These are phyloP conservation scores for Chunga burmeisteri DNA, from an alignment of 2,113 vertebrate genomes.

Conservation along the genomic window DNA sequence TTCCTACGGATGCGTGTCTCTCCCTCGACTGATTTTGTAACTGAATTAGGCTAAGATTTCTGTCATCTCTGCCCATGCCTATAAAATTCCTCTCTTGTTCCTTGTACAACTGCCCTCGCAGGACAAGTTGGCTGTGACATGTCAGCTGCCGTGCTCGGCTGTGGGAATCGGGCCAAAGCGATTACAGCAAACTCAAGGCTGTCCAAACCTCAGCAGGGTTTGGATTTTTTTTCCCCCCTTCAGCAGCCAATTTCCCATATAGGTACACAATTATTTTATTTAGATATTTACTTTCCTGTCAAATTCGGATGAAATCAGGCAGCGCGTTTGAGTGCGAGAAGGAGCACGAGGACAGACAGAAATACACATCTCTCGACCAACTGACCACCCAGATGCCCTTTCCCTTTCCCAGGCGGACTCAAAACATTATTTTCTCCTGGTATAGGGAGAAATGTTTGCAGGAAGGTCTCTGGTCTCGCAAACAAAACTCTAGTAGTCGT, in stretches of 20 bases:
- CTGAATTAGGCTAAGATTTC: background rate
- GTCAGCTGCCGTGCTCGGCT: background rate
- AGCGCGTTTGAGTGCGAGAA: fast-evolving
- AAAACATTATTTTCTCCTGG: background rate
- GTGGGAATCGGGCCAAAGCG: background rate
- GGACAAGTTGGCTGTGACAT: background rate
- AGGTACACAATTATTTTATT: background rate
- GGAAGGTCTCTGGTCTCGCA: background rate
- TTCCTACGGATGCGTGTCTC: background rate
- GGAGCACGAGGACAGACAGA: background rate
- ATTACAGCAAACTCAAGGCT: background rate
- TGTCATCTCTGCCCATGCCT: background rate
- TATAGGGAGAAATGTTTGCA: background rate
- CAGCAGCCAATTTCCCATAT: background rate
- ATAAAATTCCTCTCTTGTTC: background rate
- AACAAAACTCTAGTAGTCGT: background rate
- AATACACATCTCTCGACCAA: fast-evolving
- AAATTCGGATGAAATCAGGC: background rate
- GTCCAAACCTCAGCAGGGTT: background rate
- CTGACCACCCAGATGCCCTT: background rate
- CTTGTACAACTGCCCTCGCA: background rate
- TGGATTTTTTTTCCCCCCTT: background rate
- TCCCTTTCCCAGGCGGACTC: background rate
- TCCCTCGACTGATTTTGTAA: background rate
- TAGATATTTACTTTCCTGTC: background rate